Percentiles rank a stretch among this genome's conserved stretches.
phyloP scores from a whole-genome alignment of 2,113 vertebrate genomes.

The Piprites chloris region DNA sequence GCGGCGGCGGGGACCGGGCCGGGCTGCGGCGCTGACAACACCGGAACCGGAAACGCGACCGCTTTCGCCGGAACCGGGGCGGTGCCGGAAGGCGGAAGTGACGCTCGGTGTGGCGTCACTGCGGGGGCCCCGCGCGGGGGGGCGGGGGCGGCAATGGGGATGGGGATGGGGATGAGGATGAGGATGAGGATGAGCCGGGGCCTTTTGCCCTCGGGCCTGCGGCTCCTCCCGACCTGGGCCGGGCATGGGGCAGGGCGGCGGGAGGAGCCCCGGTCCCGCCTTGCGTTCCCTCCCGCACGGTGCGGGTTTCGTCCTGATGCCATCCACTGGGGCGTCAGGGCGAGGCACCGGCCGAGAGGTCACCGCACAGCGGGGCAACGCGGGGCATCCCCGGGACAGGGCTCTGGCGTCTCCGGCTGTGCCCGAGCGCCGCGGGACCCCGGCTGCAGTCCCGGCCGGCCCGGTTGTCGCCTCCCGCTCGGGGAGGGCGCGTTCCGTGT shows the following conservation, averaged over 20 bases:
- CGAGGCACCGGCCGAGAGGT: background rate
- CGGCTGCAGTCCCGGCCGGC: background rate
- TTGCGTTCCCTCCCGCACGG: background rate
- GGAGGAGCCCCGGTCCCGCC: background rate
- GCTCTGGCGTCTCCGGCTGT: background rate
- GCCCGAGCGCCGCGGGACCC: background rate
- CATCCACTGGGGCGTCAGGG: too few relatives aligned
- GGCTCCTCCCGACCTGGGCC: background rate
- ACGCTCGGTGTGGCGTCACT: accelerated
- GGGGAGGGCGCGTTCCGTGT: background rate
- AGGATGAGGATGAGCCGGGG: too few relatives aligned
- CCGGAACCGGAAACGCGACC: background rate
- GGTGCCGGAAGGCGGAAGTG: accelerated
- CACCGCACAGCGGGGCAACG: background rate
- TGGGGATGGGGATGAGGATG: too few relatives aligned
- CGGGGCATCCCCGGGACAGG: background rate
- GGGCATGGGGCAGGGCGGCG: background rate
- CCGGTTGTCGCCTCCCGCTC: background rate
- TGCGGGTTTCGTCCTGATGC: background rate
- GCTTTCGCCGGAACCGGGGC: background rate
- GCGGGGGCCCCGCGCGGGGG: background rate
- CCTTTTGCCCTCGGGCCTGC: accelerated
- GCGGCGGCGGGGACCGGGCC: background rate
- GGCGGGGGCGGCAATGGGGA: too few relatives aligned
- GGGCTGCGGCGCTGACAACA: background rate